Conservation (phyloP, 2,888 invertebrate genomes). For the Melikaiella ostensackeni region DNA sequence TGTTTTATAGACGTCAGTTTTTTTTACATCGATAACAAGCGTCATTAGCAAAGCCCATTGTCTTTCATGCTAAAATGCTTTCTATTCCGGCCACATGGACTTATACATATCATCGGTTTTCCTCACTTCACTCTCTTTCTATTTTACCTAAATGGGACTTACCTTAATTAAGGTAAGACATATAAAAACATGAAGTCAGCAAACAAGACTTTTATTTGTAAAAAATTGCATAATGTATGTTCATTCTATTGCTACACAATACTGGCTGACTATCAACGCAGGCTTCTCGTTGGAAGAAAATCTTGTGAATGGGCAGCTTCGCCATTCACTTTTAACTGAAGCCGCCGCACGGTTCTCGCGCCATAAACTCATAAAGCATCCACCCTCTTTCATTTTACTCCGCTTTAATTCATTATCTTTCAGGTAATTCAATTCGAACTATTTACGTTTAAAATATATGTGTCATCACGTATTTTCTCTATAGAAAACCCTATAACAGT, state of each 20-base stretch:
- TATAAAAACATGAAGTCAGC: not conserved
- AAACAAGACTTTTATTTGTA: not conserved
- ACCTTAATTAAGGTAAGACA: not conserved
- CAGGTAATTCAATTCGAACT: not conserved
- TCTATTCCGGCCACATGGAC: not conserved
- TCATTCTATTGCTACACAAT: constrained; percentile 8
- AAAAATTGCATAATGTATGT: not conserved
- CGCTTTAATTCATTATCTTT: constrained; percentile 3
- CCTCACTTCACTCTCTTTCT: constrained; percentile 9
- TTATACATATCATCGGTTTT: constrained; percentile 9
- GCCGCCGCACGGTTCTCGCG: constrained; percentile 55
- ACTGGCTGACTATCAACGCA: constrained; percentile 55
- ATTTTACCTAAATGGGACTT: not conserved
- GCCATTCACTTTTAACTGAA: constrained; percentile 74
- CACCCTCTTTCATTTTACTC: constrained; percentile 51
- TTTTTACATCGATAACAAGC: constrained; percentile 4
- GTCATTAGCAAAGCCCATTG: constrained; percentile 10
- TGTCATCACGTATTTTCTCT: not conserved
- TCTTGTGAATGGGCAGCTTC: constrained; percentile 74
- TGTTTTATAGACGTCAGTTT: not conserved
- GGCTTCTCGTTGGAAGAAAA: constrained; percentile 67
- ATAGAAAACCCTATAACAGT: not conserved
- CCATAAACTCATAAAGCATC: constrained; percentile 42
- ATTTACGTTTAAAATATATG: not conserved
- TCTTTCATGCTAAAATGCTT: constrained; percentile 28